These are phyloP conservation scores for Formica selysi DNA, from an alignment of 1,140 invertebrate genomes.

Conservation along the genomic window DNA sequence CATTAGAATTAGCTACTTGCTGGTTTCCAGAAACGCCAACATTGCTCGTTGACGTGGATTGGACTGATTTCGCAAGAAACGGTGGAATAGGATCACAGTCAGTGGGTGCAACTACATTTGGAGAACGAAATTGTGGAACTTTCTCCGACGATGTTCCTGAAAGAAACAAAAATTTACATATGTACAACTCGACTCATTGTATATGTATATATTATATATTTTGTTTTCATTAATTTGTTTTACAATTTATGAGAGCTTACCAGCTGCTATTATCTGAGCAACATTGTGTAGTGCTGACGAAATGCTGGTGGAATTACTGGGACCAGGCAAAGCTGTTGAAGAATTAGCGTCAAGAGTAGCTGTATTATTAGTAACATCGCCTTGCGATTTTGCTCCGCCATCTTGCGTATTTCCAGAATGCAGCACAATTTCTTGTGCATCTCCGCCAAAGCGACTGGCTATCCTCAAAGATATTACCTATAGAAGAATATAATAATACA, in stretches of 20 bases:
- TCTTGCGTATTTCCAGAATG: conserved; percentile 87
- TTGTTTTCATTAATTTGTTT: conserved; percentile 6
- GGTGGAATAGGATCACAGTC: conserved; percentile 89
- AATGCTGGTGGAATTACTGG: conserved; percentile 83
- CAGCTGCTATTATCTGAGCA: conserved; percentile 84
- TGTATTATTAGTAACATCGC: conserved; percentile 77
- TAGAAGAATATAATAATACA: conserved; percentile 38
- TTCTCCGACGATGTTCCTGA: conserved; percentile 83
- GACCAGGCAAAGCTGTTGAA: conserved; percentile 82
- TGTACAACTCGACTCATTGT: neutral
- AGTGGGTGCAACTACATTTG: conserved; percentile 93
- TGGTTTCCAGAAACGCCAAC: conserved; percentile 75
- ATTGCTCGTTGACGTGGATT: conserved; percentile 77
- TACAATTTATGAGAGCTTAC: conserved; percentile 71
- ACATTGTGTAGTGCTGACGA: conserved; percentile 84
- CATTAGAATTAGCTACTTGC: conserved; percentile 74
- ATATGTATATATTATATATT: too few relatives aligned
- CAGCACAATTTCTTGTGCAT: conserved; percentile 92
- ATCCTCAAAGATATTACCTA: conserved; percentile 95
- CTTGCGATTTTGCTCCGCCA: conserved; percentile 82
- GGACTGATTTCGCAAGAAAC: conserved; percentile 83
- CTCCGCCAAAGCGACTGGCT: conserved; percentile 90
- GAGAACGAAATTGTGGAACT: conserved; percentile 90
- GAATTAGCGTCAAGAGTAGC: conserved; percentile 77
- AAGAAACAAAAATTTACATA: conserved; percentile 68